phyloP scores from a whole-genome alignment of 1,140 invertebrate genomes.

The Zaprionus capensis region DNA sequence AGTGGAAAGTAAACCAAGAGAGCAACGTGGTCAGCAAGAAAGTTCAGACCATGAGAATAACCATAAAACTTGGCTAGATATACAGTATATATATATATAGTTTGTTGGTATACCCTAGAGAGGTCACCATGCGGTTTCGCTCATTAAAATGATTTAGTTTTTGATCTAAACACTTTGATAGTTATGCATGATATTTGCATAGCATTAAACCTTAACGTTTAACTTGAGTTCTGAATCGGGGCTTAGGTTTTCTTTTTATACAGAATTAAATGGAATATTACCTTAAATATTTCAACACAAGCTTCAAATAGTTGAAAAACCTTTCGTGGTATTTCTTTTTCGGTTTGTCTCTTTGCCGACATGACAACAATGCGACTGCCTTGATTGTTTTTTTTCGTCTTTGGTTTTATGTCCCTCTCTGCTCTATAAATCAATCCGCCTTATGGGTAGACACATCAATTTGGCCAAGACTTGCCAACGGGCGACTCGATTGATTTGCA shows the following conservation, averaged over 20 bases:
- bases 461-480: slow-evolving; percentile 10
- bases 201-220: slow-evolving; percentile 25
- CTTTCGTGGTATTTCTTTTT: slow-evolving; percentile 34
- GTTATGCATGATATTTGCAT: slow-evolving; percentile 62
- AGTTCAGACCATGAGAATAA: slow-evolving; percentile 40
- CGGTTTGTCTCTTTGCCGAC: slow-evolving; percentile 7
- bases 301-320: background rate
- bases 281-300: background rate
- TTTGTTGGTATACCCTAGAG: slow-evolving; percentile 14
- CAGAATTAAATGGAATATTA: slow-evolving; percentile 11
- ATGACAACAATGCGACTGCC: slow-evolving; percentile 39
- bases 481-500: slow-evolving; percentile 40
- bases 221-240: background rate
- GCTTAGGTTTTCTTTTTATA: background rate
- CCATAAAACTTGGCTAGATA: slow-evolving; percentile 46
- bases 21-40: slow-evolving; percentile 41
- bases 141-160: slow-evolving; percentile 76
- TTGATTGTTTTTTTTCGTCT: slow-evolving; percentile 36
- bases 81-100: slow-evolving; percentile 3
- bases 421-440: slow-evolving; percentile 47
- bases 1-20: slow-evolving; percentile 82
- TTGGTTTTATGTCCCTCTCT: slow-evolving; percentile 9
- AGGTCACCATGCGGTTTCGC: slow-evolving; percentile 57
- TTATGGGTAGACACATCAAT: slow-evolving; percentile 46
- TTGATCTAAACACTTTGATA: slow-evolving; percentile 70